These are phyloP conservation scores for Mesaphorura yosii DNA, from an alignment of 1,140 invertebrate genomes.

Conservation along the genomic window DNA sequence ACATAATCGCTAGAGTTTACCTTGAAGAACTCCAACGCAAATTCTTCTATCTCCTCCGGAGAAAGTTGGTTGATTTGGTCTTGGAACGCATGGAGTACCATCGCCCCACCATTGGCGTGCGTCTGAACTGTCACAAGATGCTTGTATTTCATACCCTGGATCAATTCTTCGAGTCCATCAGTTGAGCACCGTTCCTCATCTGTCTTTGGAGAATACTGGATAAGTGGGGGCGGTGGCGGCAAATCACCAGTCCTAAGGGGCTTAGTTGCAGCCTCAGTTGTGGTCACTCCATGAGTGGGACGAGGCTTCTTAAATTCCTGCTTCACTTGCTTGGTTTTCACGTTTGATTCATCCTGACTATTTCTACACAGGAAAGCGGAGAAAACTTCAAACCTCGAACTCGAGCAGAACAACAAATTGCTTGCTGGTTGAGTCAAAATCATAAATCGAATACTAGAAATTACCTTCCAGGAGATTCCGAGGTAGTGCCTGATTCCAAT, in stretches of 20 bases:
- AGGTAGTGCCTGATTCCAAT: too few species aligned
- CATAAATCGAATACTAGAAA: too few species aligned
- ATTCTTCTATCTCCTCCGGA: slow-evolving; percentile 58
- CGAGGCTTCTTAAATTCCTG: neutral
- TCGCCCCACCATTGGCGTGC: slow-evolving; percentile 90
- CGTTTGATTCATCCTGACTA: too few species aligned
- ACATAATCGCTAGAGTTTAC: slow-evolving; percentile 38
- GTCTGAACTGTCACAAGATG: slow-evolving; percentile 74
- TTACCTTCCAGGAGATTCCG: too few species aligned
- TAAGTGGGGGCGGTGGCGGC: neutral
- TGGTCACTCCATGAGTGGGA: neutral
- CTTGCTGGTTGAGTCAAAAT: too few species aligned
- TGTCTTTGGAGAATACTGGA: neutral
- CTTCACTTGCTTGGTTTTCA: neutral
- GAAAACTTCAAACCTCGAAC: too few species aligned
- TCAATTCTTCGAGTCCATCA: slow-evolving; percentile 36
- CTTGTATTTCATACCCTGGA: slow-evolving; percentile 52
- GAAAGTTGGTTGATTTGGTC: slow-evolving; percentile 74
- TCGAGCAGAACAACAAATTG: too few species aligned
- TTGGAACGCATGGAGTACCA: slow-evolving; percentile 82
- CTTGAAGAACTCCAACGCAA: slow-evolving; percentile 81
- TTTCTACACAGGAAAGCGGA: too few species aligned
- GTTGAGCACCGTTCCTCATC: neutral
- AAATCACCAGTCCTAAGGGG: neutral
- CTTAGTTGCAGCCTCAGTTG: neutral